phyloP scores from a whole-genome alignment of 2,888 invertebrate species.

The Leptopterna dolabrata region DNA sequence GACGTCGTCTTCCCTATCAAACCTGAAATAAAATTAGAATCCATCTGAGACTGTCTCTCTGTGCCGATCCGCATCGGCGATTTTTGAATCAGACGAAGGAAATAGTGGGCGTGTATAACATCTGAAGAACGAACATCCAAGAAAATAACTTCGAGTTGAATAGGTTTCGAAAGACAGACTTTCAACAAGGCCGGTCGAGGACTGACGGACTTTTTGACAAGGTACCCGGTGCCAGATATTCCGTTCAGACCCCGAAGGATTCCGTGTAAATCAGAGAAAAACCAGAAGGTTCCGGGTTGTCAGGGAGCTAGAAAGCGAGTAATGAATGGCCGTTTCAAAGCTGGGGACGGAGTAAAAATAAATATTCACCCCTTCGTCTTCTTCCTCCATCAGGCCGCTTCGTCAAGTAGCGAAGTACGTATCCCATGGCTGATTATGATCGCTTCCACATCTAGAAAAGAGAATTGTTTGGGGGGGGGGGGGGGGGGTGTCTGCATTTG shows the following conservation, averaged over 20 bases:
- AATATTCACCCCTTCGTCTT: not conserved
- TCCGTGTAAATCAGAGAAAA: conserved; percentile 41
- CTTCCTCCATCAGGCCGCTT: not conserved
- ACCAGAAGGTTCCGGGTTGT: conserved; percentile 30
- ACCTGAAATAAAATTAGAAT: not conserved
- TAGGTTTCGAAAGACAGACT: not conserved
- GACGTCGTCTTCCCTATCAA: not conserved
- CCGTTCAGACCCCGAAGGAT: not conserved
- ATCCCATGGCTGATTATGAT: not conserved
- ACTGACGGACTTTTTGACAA: not conserved
- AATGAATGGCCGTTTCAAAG: conserved; percentile 28
- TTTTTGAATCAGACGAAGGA: not conserved
- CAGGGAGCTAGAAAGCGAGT: not conserved
- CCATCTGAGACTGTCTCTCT: not conserved
- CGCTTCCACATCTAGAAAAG: not conserved
- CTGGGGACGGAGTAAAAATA: not conserved
- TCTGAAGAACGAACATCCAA: not conserved
- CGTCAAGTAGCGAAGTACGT: not conserved
- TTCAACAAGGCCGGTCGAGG: not conserved
- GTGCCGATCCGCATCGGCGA: not conserved
- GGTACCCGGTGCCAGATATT: not conserved
- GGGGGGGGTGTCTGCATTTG: no score
- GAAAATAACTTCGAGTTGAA: not conserved
- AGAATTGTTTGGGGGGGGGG: no score
- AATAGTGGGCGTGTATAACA: not conserved